Base-by-base conservation (phyloP, 2,113 vertebrate species). In the Bombycilla garrulus region DNA sequence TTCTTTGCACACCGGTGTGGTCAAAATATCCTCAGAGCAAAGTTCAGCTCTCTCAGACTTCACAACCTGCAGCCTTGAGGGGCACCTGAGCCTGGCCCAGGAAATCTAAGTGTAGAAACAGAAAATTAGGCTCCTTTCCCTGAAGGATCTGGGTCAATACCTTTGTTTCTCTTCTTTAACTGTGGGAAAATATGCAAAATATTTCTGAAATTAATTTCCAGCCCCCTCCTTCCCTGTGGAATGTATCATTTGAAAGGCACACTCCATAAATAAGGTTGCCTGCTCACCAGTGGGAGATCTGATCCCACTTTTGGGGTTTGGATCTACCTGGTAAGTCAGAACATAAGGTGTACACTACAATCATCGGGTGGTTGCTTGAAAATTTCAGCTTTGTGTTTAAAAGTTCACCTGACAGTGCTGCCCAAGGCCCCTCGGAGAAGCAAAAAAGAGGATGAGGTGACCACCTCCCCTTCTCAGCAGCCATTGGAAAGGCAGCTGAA, bases 201-300 rank as follows among this genome's bases (percentile, higher is more conserved):
- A 78, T 53, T 82, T 76, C 26, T 62, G 16, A 72, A 57, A 36
- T 61, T 19, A 45, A 11, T 76, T 57, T 65, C 38, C 47, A 86
- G 35, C 18, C 5, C 11, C 3, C 31, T 81, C 48, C n/a, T 73
- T 70, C 56, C 40, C 48, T 0, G 0, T n/a, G 18, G 48, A 33
- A 29, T 12, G 47, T n/a, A 8, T 8, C 23, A 24, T 67, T 35
- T 67, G 28, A 81, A 78, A 42, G 28, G 33, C 13, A 48, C 4
- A 1, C 21, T 61, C 2, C 0, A 26, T 18, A 67, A 90, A 85
- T 5, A 17, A 44, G 17, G 23, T 4, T 19, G 36, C 8, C 15
- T 10, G 4, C 77, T 80, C 35, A 36, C 9, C 15, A 40, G 35
- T 16, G 25, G 24, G 19, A 73, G 60, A 45, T 21, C n/a, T 53